Evolutionary conservation across 1,140 invertebrate species (phyloP), one percentile per base, ranked within the genome.

Genomic region (Hyles vespertilio): DNA sequence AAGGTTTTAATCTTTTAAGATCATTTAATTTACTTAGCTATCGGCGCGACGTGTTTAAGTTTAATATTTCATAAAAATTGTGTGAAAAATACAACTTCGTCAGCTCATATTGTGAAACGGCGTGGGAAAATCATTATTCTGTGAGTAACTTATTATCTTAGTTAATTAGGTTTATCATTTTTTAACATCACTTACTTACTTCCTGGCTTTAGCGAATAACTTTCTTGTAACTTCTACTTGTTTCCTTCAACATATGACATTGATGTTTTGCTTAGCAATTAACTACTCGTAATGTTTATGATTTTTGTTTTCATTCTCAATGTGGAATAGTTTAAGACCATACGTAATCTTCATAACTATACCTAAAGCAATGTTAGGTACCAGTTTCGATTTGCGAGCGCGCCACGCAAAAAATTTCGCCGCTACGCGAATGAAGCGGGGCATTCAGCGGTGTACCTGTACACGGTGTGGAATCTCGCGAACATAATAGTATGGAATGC

Each of bases 401-500:
- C 66, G 72, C 63, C 65, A 69, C 70, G 77, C 82, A 87, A 88
- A 88, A 87, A 87, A 82, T 72, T 76, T 82, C 76, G 84, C 81
- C 79, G 83, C 80, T 84, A 76, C 68, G 58, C 58, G 58, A 61
- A 67, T 54, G 65, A 51, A 68, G 63, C 67, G 73, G 68, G 66
- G 64, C 72, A 72, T 76, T 61, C 70, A 63, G 69, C 60, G 59
- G 62, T 56, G 32, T 11, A 55, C 47, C n/a, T n/a, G 51, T 59
- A 70, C 69, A 71, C 69, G 72, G 70, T 64, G 58, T 71, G 69
- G 77, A 81, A 78, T 80, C 72, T 86, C 74, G 75, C 75, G 71
- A 74, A 77, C 74, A 82, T 82, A 84, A 84, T 82, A 79, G 72
- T 67, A 67, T 69, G 84, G 84, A 84, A 86, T 86, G 81, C 74